Evolutionary conservation across 2,113 vertebrate genomes (phyloP).

Genomic region (Chaenocephalus aceratus): DNA sequence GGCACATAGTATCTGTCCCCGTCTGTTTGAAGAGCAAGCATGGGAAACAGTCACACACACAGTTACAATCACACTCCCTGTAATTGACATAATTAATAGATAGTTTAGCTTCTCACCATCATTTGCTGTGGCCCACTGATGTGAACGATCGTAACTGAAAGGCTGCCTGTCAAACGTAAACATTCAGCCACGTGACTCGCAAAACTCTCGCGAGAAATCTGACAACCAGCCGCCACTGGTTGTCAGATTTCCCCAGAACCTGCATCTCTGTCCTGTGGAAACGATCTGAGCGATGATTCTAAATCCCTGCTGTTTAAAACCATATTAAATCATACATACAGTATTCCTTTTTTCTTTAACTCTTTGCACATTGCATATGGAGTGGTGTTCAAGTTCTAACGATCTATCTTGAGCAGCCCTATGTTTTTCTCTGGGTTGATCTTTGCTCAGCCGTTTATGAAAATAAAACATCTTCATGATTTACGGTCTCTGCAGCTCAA

Average conservation of each 20-base stretch:
- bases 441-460: not conserved
- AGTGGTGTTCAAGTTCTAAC: not conserved
- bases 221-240: too few relatives aligned
- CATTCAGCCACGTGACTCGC: too few relatives aligned
- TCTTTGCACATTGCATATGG: not conserved
- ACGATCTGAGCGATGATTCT: not conserved
- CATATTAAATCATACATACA: not conserved
- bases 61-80: too few relatives aligned
- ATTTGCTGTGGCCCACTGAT: too few relatives aligned
- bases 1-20: too few relatives aligned
- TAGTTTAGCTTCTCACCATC: too few relatives aligned
- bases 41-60: too few relatives aligned
- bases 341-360: not conserved
- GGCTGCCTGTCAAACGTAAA: too few relatives aligned
- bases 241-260: not conserved
- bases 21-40: too few relatives aligned
- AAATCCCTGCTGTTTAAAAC: not conserved
- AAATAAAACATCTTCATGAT: not conserved
- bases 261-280: slow-evolving; percentile 16
- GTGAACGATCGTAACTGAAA: too few relatives aligned
- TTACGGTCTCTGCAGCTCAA: not conserved
- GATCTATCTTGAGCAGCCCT: not conserved
- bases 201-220: too few relatives aligned
- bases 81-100: too few relatives aligned
- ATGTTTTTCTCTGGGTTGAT: not conserved